These are phyloP conservation scores for Zele albiditarsus DNA, from an alignment of 2,888 invertebrate genomes.

Conservation along the genomic window DNA sequence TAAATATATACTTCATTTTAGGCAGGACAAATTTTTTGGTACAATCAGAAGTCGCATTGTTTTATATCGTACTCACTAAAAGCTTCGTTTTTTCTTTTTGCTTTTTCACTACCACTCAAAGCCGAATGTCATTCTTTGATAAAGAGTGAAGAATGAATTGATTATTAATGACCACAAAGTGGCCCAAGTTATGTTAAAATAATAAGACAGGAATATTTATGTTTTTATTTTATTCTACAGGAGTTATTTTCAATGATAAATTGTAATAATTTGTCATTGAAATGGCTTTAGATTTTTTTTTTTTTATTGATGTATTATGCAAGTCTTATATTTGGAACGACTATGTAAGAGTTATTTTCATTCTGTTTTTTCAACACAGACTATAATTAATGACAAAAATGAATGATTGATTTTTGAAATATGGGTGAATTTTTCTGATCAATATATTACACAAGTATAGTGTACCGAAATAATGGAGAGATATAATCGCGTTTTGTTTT, in stretches of 20 bases:
- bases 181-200: neutral
- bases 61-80: constrained; percentile 32
- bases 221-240: neutral
- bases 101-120: constrained; percentile 20
- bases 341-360: no score
- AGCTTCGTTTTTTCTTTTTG: constrained; percentile 27
- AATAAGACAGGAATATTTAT: neutral
- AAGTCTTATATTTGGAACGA: no score
- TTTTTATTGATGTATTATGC: no score
- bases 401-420: no score
- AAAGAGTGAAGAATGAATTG: constrained; percentile 9
- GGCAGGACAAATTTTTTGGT: constrained; percentile 7
- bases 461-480: no score
- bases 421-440: no score
- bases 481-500: no score
- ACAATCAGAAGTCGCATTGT: constrained; percentile 38
- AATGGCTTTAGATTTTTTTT: neutral
- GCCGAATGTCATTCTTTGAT: constrained; percentile 22
- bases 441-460: no score
- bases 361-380: no score
- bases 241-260: no score
- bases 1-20: neutral
- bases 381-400: no score
- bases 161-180: neutral
- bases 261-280: neutral